These are phyloP conservation scores for Iguana delicatissima DNA, from an alignment of 2,797 vertebrate species.

Conservation along the genomic window DNA sequence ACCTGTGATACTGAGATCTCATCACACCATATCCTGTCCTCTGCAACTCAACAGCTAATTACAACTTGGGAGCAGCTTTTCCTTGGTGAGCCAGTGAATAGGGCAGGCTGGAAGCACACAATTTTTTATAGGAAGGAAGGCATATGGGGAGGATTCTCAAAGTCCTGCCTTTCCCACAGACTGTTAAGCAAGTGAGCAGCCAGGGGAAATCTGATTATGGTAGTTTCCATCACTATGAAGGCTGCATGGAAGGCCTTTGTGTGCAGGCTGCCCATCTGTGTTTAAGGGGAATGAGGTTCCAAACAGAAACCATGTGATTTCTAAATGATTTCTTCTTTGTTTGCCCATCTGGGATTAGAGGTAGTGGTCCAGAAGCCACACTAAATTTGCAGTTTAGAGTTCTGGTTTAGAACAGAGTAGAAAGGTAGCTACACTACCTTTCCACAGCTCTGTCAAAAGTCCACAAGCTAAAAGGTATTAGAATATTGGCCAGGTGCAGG, in stretches of 20 bases:
- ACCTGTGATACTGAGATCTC: no score
- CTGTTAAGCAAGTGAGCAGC: neutral
- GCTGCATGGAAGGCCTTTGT: neutral
- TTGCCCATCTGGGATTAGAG: neutral
- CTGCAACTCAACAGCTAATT: no score
- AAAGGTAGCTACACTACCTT: neutral
- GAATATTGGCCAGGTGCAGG: neutral
- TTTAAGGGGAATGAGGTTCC: neutral
- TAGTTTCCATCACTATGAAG: neutral
- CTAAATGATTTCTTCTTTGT: neutral
- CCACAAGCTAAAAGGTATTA: neutral
- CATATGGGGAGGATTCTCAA: neutral
- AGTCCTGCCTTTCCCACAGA: neutral
- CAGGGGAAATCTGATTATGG: neutral
- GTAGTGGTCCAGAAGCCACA: no score
- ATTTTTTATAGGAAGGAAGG: neutral
- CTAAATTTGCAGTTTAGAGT: neutral
- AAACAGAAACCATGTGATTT: neutral
- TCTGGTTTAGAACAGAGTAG: neutral
- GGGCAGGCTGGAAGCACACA: neutral
- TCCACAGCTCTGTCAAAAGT: neutral
- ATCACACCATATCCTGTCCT: no score
- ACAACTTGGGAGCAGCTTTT: neutral
- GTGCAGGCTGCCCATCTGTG: neutral
- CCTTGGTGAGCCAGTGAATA: neutral